phyloP scores from a whole-genome alignment of 92 coral and sea anemone genomes.

The Parazoanthus darwini region DNA sequence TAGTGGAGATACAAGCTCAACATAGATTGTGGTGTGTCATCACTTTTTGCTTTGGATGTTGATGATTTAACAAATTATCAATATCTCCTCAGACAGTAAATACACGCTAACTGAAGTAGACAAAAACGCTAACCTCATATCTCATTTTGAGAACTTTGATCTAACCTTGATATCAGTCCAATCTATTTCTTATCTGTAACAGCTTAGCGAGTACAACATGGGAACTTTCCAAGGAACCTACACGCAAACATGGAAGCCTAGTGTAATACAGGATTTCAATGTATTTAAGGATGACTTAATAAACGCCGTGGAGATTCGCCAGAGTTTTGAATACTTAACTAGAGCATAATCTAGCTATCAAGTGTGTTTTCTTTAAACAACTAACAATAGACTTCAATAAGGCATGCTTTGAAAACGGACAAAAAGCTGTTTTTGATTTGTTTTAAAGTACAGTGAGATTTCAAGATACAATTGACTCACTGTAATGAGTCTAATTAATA shows the following conservation, averaged over 20 bases:
- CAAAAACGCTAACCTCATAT: too few species aligned
- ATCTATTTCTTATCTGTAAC: neutral
- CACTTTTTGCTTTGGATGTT: too few species aligned
- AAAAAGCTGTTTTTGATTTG: neutral
- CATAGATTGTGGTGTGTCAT: too few species aligned
- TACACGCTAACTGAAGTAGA: too few species aligned
- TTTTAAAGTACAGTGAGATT: neutral
- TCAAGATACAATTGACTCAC: too few species aligned
- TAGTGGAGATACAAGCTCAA: too few species aligned
- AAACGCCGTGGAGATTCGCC: neutral
- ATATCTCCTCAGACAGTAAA: too few species aligned
- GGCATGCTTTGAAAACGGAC: neutral
- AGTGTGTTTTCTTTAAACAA: neutral
- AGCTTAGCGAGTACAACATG: neutral
- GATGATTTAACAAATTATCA: too few species aligned
- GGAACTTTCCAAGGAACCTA: neutral
- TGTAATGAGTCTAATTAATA: too few species aligned
- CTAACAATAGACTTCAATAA: neutral
- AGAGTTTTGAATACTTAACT: neutral
- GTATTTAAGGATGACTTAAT: too few species aligned
- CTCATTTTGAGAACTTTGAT: neutral
- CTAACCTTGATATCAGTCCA: neutral
- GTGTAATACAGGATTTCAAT: too few species aligned
- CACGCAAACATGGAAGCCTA: neutral
- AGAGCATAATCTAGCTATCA: neutral